Conservation (phyloP, 2,113 vertebrate species). For the Malurus alboscapulatus region DNA sequence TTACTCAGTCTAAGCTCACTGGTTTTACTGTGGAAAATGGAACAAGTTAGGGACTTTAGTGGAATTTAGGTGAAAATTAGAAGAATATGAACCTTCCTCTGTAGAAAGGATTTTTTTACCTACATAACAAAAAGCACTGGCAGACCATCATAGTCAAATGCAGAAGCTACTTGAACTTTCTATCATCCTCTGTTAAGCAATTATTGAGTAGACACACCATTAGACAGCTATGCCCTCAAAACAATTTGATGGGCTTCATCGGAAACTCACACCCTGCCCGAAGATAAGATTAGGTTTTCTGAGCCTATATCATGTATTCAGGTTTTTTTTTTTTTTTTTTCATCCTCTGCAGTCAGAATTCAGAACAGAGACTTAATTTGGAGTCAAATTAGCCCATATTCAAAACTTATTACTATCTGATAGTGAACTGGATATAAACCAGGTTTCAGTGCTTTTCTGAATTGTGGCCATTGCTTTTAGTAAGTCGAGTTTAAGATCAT, state of each 20-base stretch:
- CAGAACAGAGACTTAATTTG: not conserved
- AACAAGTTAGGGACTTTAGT: not conserved
- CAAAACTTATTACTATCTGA: not conserved
- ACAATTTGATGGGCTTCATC: not conserved
- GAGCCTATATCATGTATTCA: not conserved
- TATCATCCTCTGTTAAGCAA: not conserved
- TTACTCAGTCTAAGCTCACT: not conserved
- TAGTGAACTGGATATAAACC: not conserved
- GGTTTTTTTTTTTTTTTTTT: not conserved
- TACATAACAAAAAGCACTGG: not conserved
- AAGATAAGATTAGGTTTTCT: not conserved
- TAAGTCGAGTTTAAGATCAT: not conserved
- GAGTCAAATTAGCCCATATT: not conserved
- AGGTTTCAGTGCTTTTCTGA: not conserved
- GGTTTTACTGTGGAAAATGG: not conserved
- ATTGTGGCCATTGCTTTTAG: not conserved
- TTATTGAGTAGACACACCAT: not conserved
- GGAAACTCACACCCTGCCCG: not conserved
- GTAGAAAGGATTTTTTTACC: not conserved
- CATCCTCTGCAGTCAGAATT: not conserved
- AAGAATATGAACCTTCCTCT: not conserved
- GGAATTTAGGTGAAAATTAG: not conserved
- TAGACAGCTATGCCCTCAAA: not conserved
- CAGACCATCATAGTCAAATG: not conserved
- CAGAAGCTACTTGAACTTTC: not conserved